These are phyloP conservation scores for Lonchura striata DNA, from an alignment of 2,113 vertebrate species.

Conservation along the genomic window DNA sequence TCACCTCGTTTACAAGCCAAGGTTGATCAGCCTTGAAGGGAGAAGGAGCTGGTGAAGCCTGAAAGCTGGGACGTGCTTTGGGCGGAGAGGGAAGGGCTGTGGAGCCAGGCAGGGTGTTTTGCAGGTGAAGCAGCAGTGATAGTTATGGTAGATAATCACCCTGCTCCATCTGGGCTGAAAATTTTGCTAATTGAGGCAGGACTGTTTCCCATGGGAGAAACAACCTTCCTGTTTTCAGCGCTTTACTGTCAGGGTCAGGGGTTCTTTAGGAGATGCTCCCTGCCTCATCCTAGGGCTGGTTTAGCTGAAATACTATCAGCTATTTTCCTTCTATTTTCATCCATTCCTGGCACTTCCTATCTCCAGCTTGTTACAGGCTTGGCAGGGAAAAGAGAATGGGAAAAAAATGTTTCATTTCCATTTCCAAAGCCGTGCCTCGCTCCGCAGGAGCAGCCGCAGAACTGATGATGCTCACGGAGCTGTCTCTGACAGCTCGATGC, in stretches of 20 bases:
- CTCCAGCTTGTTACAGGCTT: not conserved
- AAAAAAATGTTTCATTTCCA: conserved; percentile 18
- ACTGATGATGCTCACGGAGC: not conserved
- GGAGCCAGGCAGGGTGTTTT: not conserved
- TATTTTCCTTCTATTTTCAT: not conserved
- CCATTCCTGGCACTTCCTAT: not conserved
- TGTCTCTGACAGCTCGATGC: conserved; percentile 49
- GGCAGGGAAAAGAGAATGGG: not conserved
- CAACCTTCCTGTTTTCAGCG: not conserved
- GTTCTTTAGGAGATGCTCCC: not conserved
- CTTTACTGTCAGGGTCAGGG: not conserved
- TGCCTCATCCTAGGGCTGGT: fast-evolving
- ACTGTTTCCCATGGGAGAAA: not conserved
- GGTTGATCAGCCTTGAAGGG: not conserved
- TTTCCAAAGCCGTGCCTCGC: not conserved
- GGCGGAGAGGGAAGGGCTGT: not conserved
- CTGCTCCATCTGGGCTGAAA: not conserved
- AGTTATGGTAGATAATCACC: not conserved
- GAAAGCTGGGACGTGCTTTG: not conserved
- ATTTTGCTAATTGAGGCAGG: not conserved
- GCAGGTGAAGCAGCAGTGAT: not conserved
- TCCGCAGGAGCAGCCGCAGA: not conserved
- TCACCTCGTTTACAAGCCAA: not conserved
- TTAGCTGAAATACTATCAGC: not conserved
- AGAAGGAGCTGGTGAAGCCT: not conserved